phyloP scores from a whole-genome alignment of 1,140 invertebrate species.

The Plutomurus gul region DNA sequence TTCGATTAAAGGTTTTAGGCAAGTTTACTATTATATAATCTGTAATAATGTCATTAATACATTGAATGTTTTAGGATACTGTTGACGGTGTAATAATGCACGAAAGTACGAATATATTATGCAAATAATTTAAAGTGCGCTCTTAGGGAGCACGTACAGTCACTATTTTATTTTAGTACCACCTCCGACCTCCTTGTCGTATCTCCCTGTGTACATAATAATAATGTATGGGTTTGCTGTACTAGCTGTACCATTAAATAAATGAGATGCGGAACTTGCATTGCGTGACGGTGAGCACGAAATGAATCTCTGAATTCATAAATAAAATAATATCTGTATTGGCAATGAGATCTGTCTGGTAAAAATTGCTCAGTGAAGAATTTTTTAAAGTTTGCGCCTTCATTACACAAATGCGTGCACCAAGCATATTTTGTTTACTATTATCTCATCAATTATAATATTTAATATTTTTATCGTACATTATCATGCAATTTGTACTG shows the following conservation, averaged over 20 bases:
- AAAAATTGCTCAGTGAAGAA: neutral
- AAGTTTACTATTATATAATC: too few relatives aligned
- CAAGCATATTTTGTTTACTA: neutral
- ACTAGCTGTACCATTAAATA: neutral
- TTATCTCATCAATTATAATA: slow-evolving; percentile 1
- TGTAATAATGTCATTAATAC: too few relatives aligned
- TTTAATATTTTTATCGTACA: neutral
- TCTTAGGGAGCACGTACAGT: too few relatives aligned
- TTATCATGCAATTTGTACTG: neutral
- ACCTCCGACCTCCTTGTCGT: too few relatives aligned
- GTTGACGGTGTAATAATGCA: too few relatives aligned
- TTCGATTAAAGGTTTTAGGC: too few relatives aligned
- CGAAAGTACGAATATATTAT: too few relatives aligned
- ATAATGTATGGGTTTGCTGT: neutral
- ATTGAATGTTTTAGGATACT: too few relatives aligned
- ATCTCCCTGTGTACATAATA: too few relatives aligned
- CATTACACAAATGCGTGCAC: neutral
- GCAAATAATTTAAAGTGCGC: too few relatives aligned
- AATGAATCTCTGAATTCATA: neutral
- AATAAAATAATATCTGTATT: neutral
- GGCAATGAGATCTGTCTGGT: neutral
- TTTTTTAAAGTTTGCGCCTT: neutral
- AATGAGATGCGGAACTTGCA: neutral
- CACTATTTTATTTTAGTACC: too few relatives aligned
- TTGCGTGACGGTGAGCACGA: neutral